A percentile compares a stretch with the other conserved stretches of the same genome.
phyloP scores from a whole-genome alignment of 1,140 invertebrate species.

The Phthorimaea operculella region DNA sequence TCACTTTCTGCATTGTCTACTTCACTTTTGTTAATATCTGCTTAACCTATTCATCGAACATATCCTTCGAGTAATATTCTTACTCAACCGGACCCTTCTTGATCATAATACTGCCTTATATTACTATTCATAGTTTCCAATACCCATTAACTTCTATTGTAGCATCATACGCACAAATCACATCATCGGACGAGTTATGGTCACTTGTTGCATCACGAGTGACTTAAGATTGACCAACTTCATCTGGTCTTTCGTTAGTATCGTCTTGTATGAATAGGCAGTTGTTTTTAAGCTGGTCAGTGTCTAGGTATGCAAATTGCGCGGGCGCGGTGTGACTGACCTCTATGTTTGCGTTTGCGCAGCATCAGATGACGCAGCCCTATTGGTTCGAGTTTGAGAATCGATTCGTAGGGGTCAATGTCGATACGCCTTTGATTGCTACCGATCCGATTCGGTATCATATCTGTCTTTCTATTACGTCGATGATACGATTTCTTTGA shows the following conservation, averaged over 20 bases:
- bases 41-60: too few relatives aligned
- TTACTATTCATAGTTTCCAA: conserved; percentile 1
- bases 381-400: conserved; percentile 16
- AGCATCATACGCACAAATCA: conserved; percentile 7
- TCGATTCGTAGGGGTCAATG: conserved; percentile 22
- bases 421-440: conserved; percentile 7
- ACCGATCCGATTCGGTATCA: neutral
- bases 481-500: too few relatives aligned
- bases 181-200: conserved; percentile 12
- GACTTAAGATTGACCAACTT: too few relatives aligned
- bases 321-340: conserved; percentile 11
- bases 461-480: neutral
- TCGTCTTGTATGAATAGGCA: too few relatives aligned
- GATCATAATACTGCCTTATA: neutral
- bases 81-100: neutral
- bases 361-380: conserved; percentile 15
- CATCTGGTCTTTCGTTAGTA: too few relatives aligned
- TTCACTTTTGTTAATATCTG: too few relatives aligned
- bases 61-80: too few relatives aligned
- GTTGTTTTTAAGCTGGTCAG: too few relatives aligned
- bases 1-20: too few relatives aligned
- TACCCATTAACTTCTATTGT: neutral
- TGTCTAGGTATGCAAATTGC: conserved; percentile 20
- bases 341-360: conserved; percentile 12
- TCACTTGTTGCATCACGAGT: conserved; percentile 13